Percentiles rank a stretch among this genome's conserved stretches.
Conservation (phyloP, 2,888 invertebrate genomes). For the Cheilosia urbana region DNA sequence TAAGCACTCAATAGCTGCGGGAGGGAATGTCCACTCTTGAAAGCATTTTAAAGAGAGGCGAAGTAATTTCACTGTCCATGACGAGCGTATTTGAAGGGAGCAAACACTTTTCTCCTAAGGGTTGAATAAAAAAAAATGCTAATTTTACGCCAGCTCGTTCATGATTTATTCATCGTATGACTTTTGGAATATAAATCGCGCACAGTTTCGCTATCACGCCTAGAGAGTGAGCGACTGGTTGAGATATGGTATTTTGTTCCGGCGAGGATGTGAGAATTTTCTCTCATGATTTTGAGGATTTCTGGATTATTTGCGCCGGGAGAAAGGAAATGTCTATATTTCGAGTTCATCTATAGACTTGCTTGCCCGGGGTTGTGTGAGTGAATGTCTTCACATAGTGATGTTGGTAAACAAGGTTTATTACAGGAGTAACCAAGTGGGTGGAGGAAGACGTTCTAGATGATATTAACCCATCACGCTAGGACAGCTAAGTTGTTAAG, state of each 20-base stretch:
- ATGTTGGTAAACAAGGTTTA: not conserved
- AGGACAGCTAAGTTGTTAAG: too few relatives aligned
- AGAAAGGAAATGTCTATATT: not conserved
- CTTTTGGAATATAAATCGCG: not conserved
- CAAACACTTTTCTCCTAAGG: not conserved
- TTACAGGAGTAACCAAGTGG: not conserved
- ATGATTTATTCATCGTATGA: not conserved
- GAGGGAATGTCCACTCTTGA: not conserved
- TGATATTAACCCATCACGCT: too few relatives aligned
- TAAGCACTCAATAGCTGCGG: not conserved
- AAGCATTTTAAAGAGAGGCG: not conserved
- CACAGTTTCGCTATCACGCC: not conserved
- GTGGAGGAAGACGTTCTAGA: too few relatives aligned
- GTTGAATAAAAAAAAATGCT: not conserved
- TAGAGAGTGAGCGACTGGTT: not conserved
- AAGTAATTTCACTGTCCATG: not conserved
- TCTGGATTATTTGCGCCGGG: not conserved
- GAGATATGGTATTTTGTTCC: not conserved
- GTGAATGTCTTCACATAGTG: not conserved
- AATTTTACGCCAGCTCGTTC: not conserved
- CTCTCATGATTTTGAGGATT: not conserved
- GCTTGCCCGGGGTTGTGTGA: not conserved
- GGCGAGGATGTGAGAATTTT: not conserved
- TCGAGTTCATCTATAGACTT: not conserved
- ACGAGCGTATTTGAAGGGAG: not conserved